phyloP scores from a whole-genome alignment of 1,140 invertebrate genomes.

The Heliconius melpomene region DNA sequence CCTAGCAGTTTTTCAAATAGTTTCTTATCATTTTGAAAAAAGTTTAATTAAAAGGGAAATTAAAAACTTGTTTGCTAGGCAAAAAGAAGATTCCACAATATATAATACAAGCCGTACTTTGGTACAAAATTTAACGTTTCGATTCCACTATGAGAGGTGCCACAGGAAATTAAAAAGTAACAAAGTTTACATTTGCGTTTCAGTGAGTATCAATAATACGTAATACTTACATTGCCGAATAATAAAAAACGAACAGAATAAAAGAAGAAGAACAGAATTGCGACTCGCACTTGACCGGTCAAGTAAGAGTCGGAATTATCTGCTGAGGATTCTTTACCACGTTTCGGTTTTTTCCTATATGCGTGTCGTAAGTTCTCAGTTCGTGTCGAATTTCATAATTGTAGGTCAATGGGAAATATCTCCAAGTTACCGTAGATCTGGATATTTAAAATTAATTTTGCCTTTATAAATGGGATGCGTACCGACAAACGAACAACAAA shows the following conservation, averaged over 20 bases:
- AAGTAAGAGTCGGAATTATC: too few relatives aligned
- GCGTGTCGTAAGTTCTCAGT: too few relatives aligned
- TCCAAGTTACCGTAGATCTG: too few relatives aligned
- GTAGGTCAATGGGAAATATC: too few relatives aligned
- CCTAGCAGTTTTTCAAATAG: not conserved
- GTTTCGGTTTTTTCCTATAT: too few relatives aligned
- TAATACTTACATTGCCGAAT: not conserved
- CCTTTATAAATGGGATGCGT: too few relatives aligned
- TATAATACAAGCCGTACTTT: not conserved
- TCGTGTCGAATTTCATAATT: too few relatives aligned
- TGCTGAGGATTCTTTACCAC: too few relatives aligned
- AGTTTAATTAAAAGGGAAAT: not conserved
- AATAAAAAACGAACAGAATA: not conserved
- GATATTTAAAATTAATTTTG: too few relatives aligned
- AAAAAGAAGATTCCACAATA: not conserved
- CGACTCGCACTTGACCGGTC: too few relatives aligned
- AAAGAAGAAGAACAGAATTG: too few relatives aligned
- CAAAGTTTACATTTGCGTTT: not conserved
- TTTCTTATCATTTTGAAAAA: not conserved
- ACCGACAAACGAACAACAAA: too few relatives aligned
- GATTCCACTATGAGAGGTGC: not conserved
- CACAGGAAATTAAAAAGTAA: not conserved
- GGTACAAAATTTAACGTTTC: not conserved
- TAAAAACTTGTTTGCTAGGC: not conserved
- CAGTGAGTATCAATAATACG: not conserved